Conservation (phyloP, 2,113 vertebrate species). For the Anguilla rostrata region DNA sequence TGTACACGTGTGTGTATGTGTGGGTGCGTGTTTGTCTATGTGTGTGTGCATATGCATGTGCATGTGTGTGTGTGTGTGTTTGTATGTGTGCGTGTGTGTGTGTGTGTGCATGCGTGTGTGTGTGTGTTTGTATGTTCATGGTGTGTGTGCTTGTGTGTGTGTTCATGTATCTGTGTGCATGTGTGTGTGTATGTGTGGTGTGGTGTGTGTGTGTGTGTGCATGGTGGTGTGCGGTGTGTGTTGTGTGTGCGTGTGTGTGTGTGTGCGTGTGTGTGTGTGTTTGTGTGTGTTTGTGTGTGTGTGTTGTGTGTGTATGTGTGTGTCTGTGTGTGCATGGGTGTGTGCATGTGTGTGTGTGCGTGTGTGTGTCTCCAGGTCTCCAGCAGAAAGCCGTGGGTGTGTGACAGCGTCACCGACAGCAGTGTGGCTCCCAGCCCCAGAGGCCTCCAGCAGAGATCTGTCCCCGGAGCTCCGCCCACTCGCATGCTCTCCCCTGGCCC, state of each 20-base stretch:
- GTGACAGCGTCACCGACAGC: conserved; percentile 43
- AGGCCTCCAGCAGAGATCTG: conserved; percentile 45
- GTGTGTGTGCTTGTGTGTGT: background rate
- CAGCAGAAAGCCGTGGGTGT: conserved; percentile 51
- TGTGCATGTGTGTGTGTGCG: background rate
- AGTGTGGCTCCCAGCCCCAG: background rate
- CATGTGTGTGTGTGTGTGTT: background rate
- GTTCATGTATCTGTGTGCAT: too few relatives aligned
- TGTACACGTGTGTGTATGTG: conserved; percentile 52
- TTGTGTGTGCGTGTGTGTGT: background rate
- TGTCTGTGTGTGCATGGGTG: background rate
- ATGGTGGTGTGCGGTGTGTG: background rate
- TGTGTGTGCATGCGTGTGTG: background rate
- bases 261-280: too few relatives aligned
- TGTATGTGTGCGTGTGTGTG: background rate
- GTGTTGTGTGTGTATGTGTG: conserved; percentile 48
- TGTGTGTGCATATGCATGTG: background rate
- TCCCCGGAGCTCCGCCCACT: background rate
- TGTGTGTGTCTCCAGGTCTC: conserved; percentile 44
- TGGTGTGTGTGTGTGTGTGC: conserved; percentile 18
- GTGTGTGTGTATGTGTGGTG: conserved; percentile 32
- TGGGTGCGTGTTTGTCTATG: background rate
- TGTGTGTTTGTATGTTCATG: background rate
- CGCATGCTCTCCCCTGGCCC: background rate
- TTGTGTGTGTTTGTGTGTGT: conserved; percentile 17